Evolutionary conservation across 2,888 invertebrate genomes (phyloP).

Genomic region (Drosophila flavopinicola): DNA sequence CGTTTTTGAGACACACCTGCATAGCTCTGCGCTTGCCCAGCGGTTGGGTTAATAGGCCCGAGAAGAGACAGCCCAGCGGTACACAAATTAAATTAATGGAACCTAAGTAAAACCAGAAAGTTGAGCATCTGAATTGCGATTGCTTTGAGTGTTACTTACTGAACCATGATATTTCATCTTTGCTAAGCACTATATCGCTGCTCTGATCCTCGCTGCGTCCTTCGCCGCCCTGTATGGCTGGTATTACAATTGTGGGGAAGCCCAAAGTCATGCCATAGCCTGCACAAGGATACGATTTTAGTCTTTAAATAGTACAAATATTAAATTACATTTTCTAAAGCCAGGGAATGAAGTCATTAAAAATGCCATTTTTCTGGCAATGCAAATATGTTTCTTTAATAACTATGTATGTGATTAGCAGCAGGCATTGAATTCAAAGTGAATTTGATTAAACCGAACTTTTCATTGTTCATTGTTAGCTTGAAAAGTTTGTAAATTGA

Average conservation of each 20-base stretch:
- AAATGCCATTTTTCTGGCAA: too few relatives aligned
- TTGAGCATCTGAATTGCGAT: not conserved
- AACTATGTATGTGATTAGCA: too few relatives aligned
- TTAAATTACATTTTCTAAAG: not conserved
- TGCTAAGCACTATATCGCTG: constrained; percentile 85
- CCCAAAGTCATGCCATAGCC: constrained; percentile 92
- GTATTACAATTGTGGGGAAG: constrained; percentile 92
- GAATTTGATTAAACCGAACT: not conserved
- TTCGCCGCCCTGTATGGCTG: constrained; percentile 87
- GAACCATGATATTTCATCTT: constrained; percentile 90
- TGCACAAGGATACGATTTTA: constrained; percentile 53
- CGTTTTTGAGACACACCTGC: constrained; percentile 85
- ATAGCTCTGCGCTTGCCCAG: constrained; percentile 90
- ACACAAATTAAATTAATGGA: constrained; percentile 92
- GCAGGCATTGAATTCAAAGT: not conserved
- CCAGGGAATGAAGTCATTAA: constrained; percentile 30
- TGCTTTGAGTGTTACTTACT: constrained; percentile 85
- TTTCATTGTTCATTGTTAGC: constrained; percentile 6
- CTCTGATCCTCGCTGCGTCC: constrained; percentile 76
- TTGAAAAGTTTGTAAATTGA: not conserved
- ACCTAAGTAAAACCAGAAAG: constrained; percentile 85
- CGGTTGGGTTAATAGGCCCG: constrained; percentile 89
- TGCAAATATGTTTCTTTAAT: too few relatives aligned
- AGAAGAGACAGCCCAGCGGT: constrained; percentile 91
- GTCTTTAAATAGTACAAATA: not conserved